A percentile compares a stretch with the other conserved stretches of the same genome.
These are phyloP conservation scores for Microctenopoma steveboyesi DNA, from an alignment of 2,797 vertebrate genomes.

Conservation along the genomic window DNA sequence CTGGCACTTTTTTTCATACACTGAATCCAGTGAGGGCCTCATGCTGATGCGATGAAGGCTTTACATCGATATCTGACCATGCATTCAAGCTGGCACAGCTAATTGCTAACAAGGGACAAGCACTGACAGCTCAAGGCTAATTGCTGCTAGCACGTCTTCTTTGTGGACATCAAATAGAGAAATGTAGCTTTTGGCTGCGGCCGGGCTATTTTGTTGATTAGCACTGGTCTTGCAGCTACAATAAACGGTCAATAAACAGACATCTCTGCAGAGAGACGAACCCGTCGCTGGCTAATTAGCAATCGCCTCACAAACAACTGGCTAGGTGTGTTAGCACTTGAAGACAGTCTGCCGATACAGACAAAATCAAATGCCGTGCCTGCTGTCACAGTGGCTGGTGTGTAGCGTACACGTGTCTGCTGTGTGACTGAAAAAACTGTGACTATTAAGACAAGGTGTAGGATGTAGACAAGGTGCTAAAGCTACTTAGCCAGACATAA, in stretches of 20 bases:
- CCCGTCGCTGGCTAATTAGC: slow-evolving; percentile 70
- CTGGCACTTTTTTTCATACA: slow-evolving; percentile 59
- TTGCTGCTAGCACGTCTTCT: slow-evolving; percentile 74
- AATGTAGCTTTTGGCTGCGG: slow-evolving; percentile 65
- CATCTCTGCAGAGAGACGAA: slow-evolving; percentile 66
- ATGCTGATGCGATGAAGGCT: slow-evolving; percentile 21
- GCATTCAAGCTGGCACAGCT: slow-evolving; percentile 58
- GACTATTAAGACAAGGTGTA: slow-evolving; percentile 3
- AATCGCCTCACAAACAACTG: slow-evolving; percentile 61
- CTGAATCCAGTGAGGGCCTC: slow-evolving; percentile 37
- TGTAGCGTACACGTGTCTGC: neutral
- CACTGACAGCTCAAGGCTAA: slow-evolving; percentile 72
- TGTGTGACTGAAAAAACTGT: neutral
- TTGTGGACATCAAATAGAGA: slow-evolving; percentile 70
- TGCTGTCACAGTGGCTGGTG: slow-evolving; percentile 26
- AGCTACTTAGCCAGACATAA: slow-evolving; percentile 27
- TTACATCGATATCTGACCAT: slow-evolving; percentile 52
- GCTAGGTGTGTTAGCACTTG: slow-evolving; percentile 51
- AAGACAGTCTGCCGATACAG: slow-evolving; percentile 55
- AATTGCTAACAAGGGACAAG: slow-evolving; percentile 72
- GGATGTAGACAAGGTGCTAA: slow-evolving; percentile 18
- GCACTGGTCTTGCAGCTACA: slow-evolving; percentile 61
- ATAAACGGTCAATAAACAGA: slow-evolving; percentile 76
- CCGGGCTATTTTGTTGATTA: slow-evolving; percentile 58
- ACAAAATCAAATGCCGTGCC: slow-evolving; percentile 34